Evolutionary conservation across 2,888 invertebrate genomes (phyloP).

Genomic region (Mystacides longicornis): DNA sequence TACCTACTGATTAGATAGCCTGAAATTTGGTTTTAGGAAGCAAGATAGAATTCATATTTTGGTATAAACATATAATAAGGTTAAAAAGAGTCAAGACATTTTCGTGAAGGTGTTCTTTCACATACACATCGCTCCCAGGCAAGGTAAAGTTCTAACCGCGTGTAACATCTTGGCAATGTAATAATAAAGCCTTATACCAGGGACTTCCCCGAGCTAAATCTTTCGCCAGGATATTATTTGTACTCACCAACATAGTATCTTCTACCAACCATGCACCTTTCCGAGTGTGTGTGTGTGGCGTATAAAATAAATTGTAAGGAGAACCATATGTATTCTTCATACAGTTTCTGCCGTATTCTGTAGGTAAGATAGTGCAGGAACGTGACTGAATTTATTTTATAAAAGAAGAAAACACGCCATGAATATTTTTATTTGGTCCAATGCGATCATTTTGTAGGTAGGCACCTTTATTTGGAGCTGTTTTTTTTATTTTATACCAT

Average conservation of each 20-base stretch:
- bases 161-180: conserved; percentile 1
- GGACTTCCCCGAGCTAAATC: background rate
- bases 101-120: background rate
- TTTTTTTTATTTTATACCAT: no score
- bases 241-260: background rate
- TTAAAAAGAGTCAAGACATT: no score
- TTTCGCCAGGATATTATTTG: background rate
- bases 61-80: no score
- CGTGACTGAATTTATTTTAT: conserved; percentile 1
- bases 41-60: no score
- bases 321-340: no score
- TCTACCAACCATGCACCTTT: background rate
- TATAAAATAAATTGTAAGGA: no score
- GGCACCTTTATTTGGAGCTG: no score
- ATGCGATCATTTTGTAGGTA: background rate
- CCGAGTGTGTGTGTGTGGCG: no score
- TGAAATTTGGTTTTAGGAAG: no score
- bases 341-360: no score
- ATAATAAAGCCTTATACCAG: background rate
- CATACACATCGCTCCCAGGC: background rate
- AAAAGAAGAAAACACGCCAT: conserved; percentile 1
- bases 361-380: no score
- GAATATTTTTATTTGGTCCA: background rate
- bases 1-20: no score
- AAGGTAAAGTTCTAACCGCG: conserved; percentile 1